Evolutionary conservation across 2,888 invertebrate species (phyloP).

Genomic region (Orchestes rusci): DNA sequence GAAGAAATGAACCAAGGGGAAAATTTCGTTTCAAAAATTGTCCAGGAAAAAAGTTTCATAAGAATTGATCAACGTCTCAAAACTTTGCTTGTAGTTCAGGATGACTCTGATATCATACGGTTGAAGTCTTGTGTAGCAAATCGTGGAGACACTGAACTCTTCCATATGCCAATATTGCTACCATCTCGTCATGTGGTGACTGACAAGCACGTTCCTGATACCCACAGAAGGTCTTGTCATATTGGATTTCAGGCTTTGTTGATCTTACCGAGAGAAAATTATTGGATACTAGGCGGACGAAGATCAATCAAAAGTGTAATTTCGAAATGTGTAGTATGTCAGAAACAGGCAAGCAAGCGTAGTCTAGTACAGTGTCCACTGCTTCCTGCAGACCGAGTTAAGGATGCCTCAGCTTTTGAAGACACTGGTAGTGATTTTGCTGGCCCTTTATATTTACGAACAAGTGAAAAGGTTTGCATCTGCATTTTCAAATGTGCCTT

Average conservation of each 20-base stretch:
- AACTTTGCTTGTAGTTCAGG: not conserved
- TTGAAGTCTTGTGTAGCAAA: not conserved
- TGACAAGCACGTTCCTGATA: too few species aligned
- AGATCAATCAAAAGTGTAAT: not conserved
- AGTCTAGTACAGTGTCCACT: not conserved
- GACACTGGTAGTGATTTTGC: too few species aligned
- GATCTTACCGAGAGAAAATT: not conserved
- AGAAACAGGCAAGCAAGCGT: not conserved
- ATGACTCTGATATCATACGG: not conserved
- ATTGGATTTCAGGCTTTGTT: not conserved
- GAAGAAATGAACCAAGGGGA: not conserved
- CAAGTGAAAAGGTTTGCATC: too few species aligned
- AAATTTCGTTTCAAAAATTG: not conserved
- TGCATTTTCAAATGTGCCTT: slow-evolving; percentile 15
- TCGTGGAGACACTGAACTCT: too few species aligned
- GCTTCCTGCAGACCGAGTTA: too few species aligned
- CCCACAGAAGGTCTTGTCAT: not conserved
- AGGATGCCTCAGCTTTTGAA: too few species aligned
- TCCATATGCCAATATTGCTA: too few species aligned
- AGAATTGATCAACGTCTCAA: too few species aligned
- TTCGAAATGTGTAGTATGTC: not conserved
- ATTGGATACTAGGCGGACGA: not conserved
- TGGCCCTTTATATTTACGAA: too few species aligned
- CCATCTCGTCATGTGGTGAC: too few species aligned
- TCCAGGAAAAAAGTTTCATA: not conserved